Percentiles rank a stretch among this genome's conserved stretches.
These are phyloP conservation scores for Neomorphus geoffroyi DNA, from an alignment of 2,797 vertebrate genomes.

Conservation along the genomic window DNA sequence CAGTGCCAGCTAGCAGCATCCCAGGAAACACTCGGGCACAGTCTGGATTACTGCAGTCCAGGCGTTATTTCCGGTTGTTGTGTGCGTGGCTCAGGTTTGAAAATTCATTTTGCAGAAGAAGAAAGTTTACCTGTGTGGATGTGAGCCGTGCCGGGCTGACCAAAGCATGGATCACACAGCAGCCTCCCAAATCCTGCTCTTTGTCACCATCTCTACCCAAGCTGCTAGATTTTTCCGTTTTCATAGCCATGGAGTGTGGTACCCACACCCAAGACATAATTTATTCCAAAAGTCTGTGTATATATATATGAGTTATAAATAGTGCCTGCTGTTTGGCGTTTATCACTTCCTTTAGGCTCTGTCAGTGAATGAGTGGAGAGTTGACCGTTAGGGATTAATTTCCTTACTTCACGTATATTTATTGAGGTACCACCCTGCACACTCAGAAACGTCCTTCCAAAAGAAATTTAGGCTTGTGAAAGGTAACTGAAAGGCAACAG, in stretches of 20 bases:
- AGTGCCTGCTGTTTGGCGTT: neutral
- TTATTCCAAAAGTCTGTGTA: neutral
- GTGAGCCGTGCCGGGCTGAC: neutral
- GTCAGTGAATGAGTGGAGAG: neutral
- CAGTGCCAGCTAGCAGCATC: neutral
- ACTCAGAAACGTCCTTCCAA: neutral
- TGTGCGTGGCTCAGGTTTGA: neutral
- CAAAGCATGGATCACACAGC: neutral
- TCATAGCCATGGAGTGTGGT: neutral
- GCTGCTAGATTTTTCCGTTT: neutral
- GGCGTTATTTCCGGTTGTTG: neutral
- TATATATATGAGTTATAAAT: neutral
- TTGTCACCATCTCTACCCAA: neutral
- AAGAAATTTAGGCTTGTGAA: neutral
- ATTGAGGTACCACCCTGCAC: neutral
- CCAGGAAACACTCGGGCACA: neutral
- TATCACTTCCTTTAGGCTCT: neutral
- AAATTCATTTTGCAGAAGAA: neutral
- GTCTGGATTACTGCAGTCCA: neutral
- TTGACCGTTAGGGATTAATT: neutral
- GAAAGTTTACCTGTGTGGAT: neutral
- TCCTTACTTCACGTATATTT: neutral
- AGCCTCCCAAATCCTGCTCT: neutral
- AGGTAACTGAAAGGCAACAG: neutral
- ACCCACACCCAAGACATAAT: neutral